Evolutionary conservation across 1,140 invertebrate genomes (phyloP), one percentile per base, ranked within the genome.

Genomic region (Procambarus clarkii): DNA sequence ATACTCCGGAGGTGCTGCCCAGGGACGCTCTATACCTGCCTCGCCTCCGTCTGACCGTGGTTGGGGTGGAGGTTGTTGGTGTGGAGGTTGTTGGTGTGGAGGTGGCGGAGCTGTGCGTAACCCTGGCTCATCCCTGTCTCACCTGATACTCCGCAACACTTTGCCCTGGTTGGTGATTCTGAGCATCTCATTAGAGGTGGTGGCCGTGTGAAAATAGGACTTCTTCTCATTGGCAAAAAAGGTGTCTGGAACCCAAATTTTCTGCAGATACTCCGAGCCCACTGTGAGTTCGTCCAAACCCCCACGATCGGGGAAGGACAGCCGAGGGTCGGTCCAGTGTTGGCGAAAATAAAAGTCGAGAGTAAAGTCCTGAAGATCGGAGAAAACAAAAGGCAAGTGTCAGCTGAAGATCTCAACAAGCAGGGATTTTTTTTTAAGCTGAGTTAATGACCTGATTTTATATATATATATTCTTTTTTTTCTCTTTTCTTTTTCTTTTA

Each of bases 221-320:
- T 98, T 98, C 96, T 99, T 99, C 95, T 99, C 98, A 95, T 99
- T 99, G 80, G 95, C 98, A 96, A 99, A 99, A 96, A 99, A 99
- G 93, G 98, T 99, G 95, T 99, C 98, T 93, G 98, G 98, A 94
- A 99, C 98, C 98, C 98, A 99, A 95, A 99, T 98, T 95, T 98
- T 98, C 95, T 98, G 98, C 94, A 99, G 98, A 95, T 98, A 99
- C 95, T 98, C 98, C 93, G 97, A 98, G 93, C 97, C 98, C 93
- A 97, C 95, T 94, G 82, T 94, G 34, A 95, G 93, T 50, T 94
- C 94, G 54, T 95, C 94, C 69, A 95, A 93, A 50, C 94, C 94
- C 34, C 93, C 93, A 77, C 94, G 92, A 85, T 93, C 93, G 46
- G 93, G n/a, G 93, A 96, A 96, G 50, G 94, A 93, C 78, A 96